Evolutionary conservation across 2,113 vertebrate genomes (phyloP).

Genomic region (Tragulus kanchil): DNA sequence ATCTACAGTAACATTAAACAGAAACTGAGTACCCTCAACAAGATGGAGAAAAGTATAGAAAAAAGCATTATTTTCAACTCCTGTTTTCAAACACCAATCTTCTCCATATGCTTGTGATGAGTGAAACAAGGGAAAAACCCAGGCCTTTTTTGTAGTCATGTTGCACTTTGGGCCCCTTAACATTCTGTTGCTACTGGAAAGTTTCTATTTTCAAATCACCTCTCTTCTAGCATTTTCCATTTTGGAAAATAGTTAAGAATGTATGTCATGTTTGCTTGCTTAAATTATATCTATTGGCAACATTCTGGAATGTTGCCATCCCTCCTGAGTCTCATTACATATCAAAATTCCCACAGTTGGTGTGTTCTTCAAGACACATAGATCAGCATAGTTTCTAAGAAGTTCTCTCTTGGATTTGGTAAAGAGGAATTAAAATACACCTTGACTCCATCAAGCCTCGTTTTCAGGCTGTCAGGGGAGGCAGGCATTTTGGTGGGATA

Average conservation of each 20-base stretch:
- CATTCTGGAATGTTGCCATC: neutral
- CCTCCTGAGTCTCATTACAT: neutral
- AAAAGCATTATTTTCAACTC: neutral
- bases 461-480: slow-evolving; percentile 54
- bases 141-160: no score
- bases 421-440: slow-evolving; percentile 70
- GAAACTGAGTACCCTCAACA: neutral
- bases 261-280: neutral
- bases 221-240: neutral
- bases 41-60: neutral
- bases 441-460: slow-evolving; percentile 46
- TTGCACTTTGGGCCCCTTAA: no score
- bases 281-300: neutral
- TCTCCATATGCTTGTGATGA: neutral
- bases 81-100: neutral
- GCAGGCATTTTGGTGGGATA: slow-evolving; percentile 49
- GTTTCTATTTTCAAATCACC: no score
- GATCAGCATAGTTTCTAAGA: slow-evolving; percentile 57
- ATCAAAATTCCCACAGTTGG: slow-evolving; percentile 54
- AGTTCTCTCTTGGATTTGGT: slow-evolving; percentile 54
- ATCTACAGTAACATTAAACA: neutral
- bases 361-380: slow-evolving; percentile 45
- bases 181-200: no score
- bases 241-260: slow-evolving; percentile 45
- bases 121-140: neutral